Evolutionary conservation across 2,113 vertebrate species (phyloP).

Genomic region (Platichthys stellatus): DNA sequence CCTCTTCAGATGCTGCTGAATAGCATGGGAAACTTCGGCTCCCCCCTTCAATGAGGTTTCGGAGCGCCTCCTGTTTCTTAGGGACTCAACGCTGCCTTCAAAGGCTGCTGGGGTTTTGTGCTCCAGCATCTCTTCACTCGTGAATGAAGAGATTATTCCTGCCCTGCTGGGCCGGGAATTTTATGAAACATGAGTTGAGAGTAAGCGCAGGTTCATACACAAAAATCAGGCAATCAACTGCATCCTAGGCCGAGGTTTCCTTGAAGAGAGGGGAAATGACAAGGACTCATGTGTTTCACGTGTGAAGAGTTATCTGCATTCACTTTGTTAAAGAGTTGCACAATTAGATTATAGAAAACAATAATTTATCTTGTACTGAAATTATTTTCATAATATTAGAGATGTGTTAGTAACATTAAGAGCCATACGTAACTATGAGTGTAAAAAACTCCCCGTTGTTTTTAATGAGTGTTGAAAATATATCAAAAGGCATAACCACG

Average conservation of each 20-base stretch:
- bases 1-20: constrained; percentile 51
- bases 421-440: constrained; percentile 17
- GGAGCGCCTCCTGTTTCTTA: constrained; percentile 38
- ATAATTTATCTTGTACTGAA: constrained; percentile 37
- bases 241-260: constrained; percentile 2
- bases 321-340: constrained; percentile 57
- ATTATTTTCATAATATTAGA: constrained; percentile 57
- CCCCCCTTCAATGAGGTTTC: constrained; percentile 30
- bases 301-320: constrained; percentile 50
- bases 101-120: constrained; percentile 14
- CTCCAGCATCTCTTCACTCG: constrained; percentile 18
- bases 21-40: constrained; percentile 18
- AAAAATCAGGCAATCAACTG: not conserved
- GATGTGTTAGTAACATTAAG: constrained; percentile 11
- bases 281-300: constrained; percentile 26
- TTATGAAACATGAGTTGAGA: not conserved
- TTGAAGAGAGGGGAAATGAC: constrained; percentile 14
- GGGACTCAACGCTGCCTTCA: constrained; percentile 11
- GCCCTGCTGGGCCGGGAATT: not conserved
- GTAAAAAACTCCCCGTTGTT: constrained; percentile 33
- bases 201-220: constrained; percentile 21
- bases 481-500: constrained; percentile 51
- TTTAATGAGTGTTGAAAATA: constrained; percentile 34
- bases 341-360: constrained; percentile 45
- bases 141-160: constrained; percentile 43